Base-by-base conservation (phyloP, 2,113 vertebrate genomes). In the Daubentonia madagascariensis region DNA sequence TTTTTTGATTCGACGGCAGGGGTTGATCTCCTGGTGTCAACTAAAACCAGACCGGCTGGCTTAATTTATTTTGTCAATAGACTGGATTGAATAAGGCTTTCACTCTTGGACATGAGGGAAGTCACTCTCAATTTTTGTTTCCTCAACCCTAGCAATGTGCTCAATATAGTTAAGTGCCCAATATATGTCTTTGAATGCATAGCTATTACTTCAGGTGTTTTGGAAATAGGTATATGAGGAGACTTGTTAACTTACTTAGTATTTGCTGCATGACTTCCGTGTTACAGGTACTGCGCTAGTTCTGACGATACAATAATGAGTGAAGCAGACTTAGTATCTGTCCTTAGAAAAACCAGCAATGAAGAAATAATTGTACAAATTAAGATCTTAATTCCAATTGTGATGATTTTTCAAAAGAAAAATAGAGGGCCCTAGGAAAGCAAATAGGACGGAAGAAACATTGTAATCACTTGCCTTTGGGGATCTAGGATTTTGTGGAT, bases 401-500 rank as follows among this genome's bases (percentile, higher is more conserved):
- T 70, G 73, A 83, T 91, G 18, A 83, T 65, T 96, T 85, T 67
- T 86, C 40, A 84, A 61, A n/a, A 89, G 32, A 91, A 61, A 95
- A 93, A 57, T 6, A 20, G 5, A 79, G 6, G 20, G 12, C 30
- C 0, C 37, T 63, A 32, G 8, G 72, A 85, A 59, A 76, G 14
- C 18, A 83, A 70, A 87, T 50, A 54, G 22, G 43, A 22, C 7
- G n/a, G 16, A 81, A 81, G 22, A 88, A 91, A n/a, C 22, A 35
- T 37, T 78, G 4, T 61, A 67, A 84, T 20, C 17, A 45, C 2
- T 84, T 88, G 22, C 20, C 12, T 67, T 90, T 22, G 9, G 3
- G 11, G 1, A 59, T 81, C 72, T 30, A 72, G 23, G 16, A 76
- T 52, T 94, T 75, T 86, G 8, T 84, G 12, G 17, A 48, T 61